Percentiles rank a stretch among this genome's conserved stretches.
Evolutionary conservation across 2,113 vertebrate genomes (phyloP).

Genomic region (Actenoides hombroni): DNA sequence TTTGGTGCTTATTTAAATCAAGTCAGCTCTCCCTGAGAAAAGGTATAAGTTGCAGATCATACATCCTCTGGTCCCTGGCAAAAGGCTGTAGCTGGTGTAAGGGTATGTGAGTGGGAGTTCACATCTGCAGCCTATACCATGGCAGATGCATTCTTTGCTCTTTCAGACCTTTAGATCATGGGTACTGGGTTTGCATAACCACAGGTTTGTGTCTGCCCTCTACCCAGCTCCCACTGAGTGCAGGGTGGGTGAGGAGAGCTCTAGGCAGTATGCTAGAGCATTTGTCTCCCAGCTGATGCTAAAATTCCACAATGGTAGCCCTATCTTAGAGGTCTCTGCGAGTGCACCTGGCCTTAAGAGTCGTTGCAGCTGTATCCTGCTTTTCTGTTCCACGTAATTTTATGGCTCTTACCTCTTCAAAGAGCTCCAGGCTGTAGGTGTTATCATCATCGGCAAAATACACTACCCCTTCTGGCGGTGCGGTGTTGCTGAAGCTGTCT

Average conservation of each 20-base stretch:
- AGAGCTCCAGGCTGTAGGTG: slow-evolving; percentile 93
- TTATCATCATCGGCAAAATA: slow-evolving; percentile 98
- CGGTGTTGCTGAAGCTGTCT: slow-evolving; percentile 70
- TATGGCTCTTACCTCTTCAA: slow-evolving; percentile 85
- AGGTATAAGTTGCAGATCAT: neutral
- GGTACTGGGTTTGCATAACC: neutral
- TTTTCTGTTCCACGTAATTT: neutral
- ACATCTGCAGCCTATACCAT: neutral
- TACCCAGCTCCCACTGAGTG: neutral
- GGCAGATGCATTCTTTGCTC: neutral
- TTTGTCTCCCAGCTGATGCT: neutral
- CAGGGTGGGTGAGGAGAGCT: fast-evolving
- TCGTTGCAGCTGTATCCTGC: neutral
- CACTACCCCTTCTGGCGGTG: slow-evolving; percentile 81
- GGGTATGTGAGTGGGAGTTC: neutral
- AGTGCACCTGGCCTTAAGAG: neutral
- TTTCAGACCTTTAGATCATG: neutral
- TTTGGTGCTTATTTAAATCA: neutral
- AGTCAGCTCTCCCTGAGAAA: neutral
- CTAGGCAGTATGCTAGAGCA: neutral
- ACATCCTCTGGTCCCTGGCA: neutral
- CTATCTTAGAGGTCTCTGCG: neutral
- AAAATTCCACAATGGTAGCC: neutral
- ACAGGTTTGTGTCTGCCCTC: neutral
- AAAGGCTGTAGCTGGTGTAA: neutral